phyloP scores from a whole-genome alignment of 1,140 invertebrate species.

The Philopotamus ludificatus region DNA sequence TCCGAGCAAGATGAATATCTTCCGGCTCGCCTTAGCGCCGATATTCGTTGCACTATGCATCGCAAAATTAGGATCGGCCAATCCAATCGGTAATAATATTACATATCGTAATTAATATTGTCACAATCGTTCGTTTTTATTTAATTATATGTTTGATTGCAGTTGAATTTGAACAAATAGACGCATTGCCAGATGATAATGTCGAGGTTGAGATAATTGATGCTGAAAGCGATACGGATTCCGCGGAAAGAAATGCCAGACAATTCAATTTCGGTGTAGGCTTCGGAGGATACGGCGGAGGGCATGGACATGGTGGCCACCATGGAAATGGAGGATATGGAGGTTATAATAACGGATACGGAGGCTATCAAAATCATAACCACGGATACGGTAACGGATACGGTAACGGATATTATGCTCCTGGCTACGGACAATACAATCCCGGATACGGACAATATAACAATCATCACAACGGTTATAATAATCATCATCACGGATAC shows the following conservation, averaged over 20 bases:
- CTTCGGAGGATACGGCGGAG: background rate
- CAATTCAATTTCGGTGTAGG: background rate
- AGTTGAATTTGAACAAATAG: background rate
- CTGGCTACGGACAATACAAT: background rate
- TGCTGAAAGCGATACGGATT: background rate
- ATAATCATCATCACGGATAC: background rate
- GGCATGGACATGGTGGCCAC: background rate
- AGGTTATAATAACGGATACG: background rate
- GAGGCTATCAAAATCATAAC: too few relatives aligned
- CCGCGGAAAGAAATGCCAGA: background rate
- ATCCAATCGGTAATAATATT: background rate
- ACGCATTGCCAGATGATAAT: background rate
- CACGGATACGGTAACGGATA: background rate
- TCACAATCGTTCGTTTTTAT: too few relatives aligned
- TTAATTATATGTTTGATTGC: too few relatives aligned
- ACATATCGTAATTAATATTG: background rate
- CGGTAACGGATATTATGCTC: background rate
- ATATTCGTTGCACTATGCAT: background rate
- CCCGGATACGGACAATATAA: background rate
- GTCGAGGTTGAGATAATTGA: background rate
- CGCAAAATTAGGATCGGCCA: background rate
- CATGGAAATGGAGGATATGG: background rate
- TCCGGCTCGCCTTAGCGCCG: background rate
- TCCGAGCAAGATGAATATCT: background rate
- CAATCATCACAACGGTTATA: background rate